Percentiles rank a stretch among this genome's conserved stretches.
These are phyloP conservation scores for Malurus splendens DNA, from an alignment of 2,797 vertebrate species.

Conservation along the genomic window DNA sequence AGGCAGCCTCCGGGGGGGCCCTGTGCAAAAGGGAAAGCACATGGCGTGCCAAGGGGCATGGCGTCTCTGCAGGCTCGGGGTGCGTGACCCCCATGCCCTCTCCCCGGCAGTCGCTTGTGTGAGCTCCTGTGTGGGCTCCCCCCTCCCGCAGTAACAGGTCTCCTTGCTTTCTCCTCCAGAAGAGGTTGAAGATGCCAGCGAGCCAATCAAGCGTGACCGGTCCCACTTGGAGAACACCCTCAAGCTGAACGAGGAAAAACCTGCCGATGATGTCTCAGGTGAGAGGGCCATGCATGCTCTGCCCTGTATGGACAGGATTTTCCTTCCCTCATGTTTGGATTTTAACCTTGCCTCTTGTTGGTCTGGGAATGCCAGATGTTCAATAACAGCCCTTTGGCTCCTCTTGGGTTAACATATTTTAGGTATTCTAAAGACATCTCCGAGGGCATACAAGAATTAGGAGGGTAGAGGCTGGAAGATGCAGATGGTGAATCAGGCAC, in stretches of 20 bases:
- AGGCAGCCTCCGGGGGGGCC: not conserved
- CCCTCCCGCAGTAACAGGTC: not conserved
- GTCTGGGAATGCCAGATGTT: not conserved
- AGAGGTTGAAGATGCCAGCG: slow-evolving; percentile 73
- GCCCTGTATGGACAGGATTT: not conserved
- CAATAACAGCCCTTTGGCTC: not conserved
- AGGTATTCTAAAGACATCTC: not conserved
- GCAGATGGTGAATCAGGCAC: not conserved
- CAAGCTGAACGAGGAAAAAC: slow-evolving; percentile 86
- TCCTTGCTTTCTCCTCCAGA: slow-evolving; percentile 69
- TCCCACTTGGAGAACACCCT: slow-evolving; percentile 94
- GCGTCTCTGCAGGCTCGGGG: accelerated
- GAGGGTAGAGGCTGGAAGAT: not conserved
- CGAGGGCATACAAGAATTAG: not conserved
- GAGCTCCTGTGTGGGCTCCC: not conserved
- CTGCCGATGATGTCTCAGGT: slow-evolving; percentile 88
- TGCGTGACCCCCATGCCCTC: not conserved
- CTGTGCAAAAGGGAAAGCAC: not conserved
- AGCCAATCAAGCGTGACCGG: slow-evolving; percentile 81
- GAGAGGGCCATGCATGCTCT: not conserved
- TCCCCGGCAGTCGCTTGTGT: not conserved
- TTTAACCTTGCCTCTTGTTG: not conserved
- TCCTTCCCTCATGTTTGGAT: not conserved
- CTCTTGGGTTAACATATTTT: not conserved
- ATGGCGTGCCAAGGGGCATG: accelerated